phyloP scores from a whole-genome alignment of 2,888 invertebrate species.

The Ochropacha duplaris region DNA sequence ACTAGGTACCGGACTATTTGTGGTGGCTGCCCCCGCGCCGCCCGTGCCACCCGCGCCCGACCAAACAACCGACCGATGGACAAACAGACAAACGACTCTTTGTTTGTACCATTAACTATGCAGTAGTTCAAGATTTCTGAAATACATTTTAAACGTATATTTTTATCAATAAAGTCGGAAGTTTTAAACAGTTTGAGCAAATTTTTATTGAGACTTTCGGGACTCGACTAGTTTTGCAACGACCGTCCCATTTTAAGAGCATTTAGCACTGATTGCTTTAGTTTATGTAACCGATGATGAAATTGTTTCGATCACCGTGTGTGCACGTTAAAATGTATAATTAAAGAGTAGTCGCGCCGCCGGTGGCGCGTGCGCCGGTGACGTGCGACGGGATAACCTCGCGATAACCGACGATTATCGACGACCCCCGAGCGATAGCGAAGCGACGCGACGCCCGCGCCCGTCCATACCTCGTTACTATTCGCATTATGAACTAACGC shows the following conservation, averaged over 20 bases:
- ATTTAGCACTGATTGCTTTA: too few species aligned
- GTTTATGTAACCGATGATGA: too few species aligned
- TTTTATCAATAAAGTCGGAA: not conserved
- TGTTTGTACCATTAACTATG: constrained; percentile 38
- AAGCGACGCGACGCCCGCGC: not conserved
- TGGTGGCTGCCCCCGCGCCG: constrained; percentile 33
- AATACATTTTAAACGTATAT: constrained; percentile 11
- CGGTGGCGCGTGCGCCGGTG: constrained; percentile 24
- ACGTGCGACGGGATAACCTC: constrained; percentile 29
- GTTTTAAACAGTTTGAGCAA: not conserved
- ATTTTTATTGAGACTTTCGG: not conserved
- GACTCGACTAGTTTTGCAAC: too few species aligned
- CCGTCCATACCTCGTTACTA: not conserved
- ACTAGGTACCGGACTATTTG: not conserved
- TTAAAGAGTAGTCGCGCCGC: not conserved
- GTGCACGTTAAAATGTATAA: not conserved
- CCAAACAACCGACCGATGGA: constrained; percentile 23
- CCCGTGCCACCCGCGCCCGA: constrained; percentile 6
- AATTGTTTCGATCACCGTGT: too few species aligned
- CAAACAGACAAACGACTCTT: constrained; percentile 32
- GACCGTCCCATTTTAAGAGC: too few species aligned
- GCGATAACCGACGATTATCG: constrained; percentile 37
- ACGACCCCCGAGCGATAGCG: constrained; percentile 23
- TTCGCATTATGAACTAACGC: not conserved
- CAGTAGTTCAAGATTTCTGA: constrained; percentile 21